Conservation (phyloP, 2,888 invertebrate species). For the Tyria jacobaeae region DNA sequence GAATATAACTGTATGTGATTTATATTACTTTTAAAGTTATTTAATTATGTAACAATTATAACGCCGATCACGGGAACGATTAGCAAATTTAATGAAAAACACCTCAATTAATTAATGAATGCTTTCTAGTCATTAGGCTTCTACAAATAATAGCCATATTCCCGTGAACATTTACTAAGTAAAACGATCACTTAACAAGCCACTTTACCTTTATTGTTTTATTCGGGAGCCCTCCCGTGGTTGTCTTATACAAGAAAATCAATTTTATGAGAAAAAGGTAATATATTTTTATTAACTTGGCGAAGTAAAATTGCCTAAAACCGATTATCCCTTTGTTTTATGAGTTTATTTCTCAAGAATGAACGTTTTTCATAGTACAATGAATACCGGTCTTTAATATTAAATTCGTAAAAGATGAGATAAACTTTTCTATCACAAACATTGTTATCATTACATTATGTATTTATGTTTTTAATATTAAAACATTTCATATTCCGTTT, state of each 20-base stretch:
- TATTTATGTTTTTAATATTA: no score
- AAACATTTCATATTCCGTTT: no score
- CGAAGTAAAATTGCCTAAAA: not conserved
- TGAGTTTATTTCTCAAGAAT: not conserved
- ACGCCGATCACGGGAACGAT: not conserved
- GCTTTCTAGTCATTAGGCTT: not conserved
- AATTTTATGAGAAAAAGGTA: slow-evolving; percentile 13
- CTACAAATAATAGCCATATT: slow-evolving; percentile 1
- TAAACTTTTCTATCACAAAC: no score
- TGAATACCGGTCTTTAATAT: not conserved
- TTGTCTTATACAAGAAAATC: slow-evolving; percentile 13
- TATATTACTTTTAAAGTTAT: no score
- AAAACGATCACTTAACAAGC: slow-evolving; percentile 16
- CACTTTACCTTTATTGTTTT: slow-evolving; percentile 11
- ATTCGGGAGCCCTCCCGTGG: slow-evolving; percentile 12
- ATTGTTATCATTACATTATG: no score
- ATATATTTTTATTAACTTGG: slow-evolving; percentile 1
- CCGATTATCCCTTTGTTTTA: not conserved
- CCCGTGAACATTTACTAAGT: slow-evolving; percentile 8
- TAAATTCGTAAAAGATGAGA: not conserved
- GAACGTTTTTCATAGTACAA: not conserved
- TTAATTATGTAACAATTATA: no score
- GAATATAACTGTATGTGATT: no score
- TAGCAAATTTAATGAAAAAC: not conserved
- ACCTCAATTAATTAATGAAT: not conserved